Evolutionary conservation across 2,888 invertebrate species (phyloP).

Genomic region (Phasia obesa): DNA sequence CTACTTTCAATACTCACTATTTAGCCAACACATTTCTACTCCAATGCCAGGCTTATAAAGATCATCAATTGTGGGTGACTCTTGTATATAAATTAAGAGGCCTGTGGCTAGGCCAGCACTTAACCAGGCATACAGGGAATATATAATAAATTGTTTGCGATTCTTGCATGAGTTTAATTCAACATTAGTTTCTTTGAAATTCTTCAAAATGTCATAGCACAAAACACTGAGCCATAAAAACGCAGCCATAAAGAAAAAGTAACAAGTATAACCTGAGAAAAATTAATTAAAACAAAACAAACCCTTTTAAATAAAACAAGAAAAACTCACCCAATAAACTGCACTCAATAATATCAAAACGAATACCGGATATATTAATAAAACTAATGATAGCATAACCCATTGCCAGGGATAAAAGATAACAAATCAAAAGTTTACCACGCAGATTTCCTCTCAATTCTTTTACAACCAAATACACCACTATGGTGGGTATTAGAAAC

Average conservation of each 20-base stretch:
- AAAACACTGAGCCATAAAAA: slow-evolving; percentile 93
- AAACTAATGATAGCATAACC: slow-evolving; percentile 83
- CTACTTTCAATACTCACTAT: slow-evolving; percentile 79
- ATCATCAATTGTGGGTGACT: slow-evolving; percentile 35
- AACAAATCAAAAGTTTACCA: slow-evolving; percentile 88
- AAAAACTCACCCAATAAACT: slow-evolving; percentile 77
- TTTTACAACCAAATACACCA: slow-evolving; percentile 87
- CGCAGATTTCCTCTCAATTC: slow-evolving; percentile 86
- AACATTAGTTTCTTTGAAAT: slow-evolving; percentile 67
- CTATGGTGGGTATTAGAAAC: slow-evolving; percentile 86
- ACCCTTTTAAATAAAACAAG: neutral
- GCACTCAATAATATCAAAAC: slow-evolving; percentile 69
- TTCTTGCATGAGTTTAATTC: slow-evolving; percentile 38
- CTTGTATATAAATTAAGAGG: slow-evolving; percentile 73
- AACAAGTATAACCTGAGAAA: slow-evolving; percentile 75
- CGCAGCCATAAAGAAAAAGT: slow-evolving; percentile 89
- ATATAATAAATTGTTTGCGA: slow-evolving; percentile 71
- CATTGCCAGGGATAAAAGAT: slow-evolving; percentile 85
- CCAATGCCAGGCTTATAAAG: slow-evolving; percentile 82
- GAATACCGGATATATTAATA: slow-evolving; percentile 33
- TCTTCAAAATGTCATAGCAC: slow-evolving; percentile 91
- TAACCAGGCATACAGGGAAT: slow-evolving; percentile 74
- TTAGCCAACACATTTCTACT: slow-evolving; percentile 84
- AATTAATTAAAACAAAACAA: too few relatives aligned
- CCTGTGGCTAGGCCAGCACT: slow-evolving; percentile 64